phyloP scores from a whole-genome alignment of 2,113 vertebrate species.

The Labeo catla region DNA sequence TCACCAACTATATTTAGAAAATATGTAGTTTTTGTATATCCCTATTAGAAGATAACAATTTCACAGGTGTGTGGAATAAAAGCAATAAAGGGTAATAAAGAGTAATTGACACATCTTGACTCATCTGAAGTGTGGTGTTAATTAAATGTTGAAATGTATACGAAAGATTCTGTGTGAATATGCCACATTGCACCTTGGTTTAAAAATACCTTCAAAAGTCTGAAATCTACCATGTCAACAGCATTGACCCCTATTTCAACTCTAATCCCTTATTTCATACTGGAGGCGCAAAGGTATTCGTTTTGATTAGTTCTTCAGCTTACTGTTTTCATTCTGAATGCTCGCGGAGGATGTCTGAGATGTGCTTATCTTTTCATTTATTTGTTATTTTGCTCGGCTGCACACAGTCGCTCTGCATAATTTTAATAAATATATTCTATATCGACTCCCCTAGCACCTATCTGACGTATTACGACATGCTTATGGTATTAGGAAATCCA shows the following conservation, averaged over 20 bases:
- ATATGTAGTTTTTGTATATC: not conserved
- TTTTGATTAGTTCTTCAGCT: conserved; percentile 19
- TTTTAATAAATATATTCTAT: conserved; percentile 2
- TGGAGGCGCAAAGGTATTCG: conserved; percentile 7
- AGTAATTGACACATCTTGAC: not conserved
- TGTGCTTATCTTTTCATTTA: conserved; percentile 13
- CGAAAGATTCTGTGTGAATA: not conserved
- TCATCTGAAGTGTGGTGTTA: not conserved
- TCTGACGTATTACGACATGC: conserved; percentile 14
- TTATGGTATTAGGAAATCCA: conserved; percentile 5
- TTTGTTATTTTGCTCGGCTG: not conserved
- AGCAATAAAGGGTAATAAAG: not conserved
- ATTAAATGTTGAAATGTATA: not conserved
- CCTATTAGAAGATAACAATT: not conserved
- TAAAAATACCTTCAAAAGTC: not conserved
- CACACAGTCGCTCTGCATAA: conserved; percentile 2
- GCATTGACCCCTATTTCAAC: not conserved
- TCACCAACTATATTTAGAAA: not conserved
- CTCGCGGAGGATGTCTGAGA: not conserved
- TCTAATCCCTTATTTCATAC: conserved; percentile 13
- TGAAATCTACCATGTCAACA: not conserved
- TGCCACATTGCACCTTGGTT: not conserved
- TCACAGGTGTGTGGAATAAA: not conserved
- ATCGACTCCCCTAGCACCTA: not conserved
- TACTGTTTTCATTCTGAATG: conserved; percentile 10